Conservation (phyloP, 2,888 invertebrate genomes). For the Scelioninae gen. 1 region DNA sequence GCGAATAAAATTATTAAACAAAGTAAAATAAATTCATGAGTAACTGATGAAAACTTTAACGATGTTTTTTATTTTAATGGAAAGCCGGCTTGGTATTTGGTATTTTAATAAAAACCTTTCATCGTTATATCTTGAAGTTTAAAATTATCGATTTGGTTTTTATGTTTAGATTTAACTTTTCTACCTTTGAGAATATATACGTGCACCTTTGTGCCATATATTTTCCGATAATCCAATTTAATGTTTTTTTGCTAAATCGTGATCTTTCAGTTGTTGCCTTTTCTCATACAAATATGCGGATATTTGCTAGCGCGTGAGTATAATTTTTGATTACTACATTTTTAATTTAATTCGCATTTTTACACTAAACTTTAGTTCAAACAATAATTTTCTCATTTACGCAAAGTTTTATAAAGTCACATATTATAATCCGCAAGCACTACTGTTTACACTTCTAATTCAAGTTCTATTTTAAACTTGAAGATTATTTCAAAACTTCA, state of each 20-base stretch:
- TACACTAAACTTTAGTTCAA: background rate
- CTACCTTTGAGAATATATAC: conserved; percentile 45
- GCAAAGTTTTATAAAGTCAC: background rate
- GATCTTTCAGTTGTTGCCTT: conserved; percentile 46
- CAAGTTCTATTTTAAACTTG: conserved; percentile 16
- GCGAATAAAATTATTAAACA: no score
- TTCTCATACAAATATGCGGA: conserved; percentile 12
- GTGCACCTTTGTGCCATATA: conserved; percentile 36
- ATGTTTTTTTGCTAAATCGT: conserved; percentile 42
- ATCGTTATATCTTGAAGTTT: background rate
- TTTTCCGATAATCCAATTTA: conserved; percentile 49
- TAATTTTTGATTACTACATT: conserved; percentile 33
- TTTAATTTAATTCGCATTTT: conserved; percentile 40
- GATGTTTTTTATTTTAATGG: no score
- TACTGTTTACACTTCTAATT: conserved; percentile 6
- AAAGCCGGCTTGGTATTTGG: no score
- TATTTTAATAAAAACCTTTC: background rate
- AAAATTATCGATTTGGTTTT: conserved; percentile 15
- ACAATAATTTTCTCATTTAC: conserved; percentile 4
- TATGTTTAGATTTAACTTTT: conserved; percentile 31
- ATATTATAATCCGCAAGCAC: background rate
- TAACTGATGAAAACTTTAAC: no score
- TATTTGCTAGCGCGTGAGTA: conserved; percentile 14
- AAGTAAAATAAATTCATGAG: no score
- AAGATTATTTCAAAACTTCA: conserved; percentile 28